Evolutionary conservation across 2,888 invertebrate species (phyloP).

Genomic region (Sclerodermus sp.): DNA sequence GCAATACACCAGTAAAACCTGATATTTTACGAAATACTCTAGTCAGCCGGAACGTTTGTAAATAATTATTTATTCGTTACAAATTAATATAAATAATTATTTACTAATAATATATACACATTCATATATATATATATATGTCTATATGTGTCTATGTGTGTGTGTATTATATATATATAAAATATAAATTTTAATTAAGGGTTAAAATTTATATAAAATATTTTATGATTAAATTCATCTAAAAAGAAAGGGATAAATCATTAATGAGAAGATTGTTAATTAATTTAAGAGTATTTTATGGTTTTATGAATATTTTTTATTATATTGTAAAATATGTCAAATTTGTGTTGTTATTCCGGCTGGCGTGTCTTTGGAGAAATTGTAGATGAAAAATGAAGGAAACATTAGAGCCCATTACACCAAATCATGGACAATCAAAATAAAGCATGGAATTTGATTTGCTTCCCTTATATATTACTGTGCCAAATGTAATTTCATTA

Average conservation of each 20-base stretch:
- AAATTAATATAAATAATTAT: background rate
- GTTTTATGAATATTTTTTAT: background rate
- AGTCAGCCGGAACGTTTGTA: constrained; percentile 29
- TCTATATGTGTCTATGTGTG: too few species aligned
- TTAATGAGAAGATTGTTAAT: background rate
- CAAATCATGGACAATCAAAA: constrained; percentile 55
- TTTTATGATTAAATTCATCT: too few species aligned
- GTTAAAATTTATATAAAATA: too few species aligned
- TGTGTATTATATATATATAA: too few species aligned
- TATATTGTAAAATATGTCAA: background rate
- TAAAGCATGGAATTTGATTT: constrained; percentile 43
- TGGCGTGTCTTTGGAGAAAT: background rate
- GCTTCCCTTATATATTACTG: constrained; percentile 49
- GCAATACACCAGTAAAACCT: constrained; percentile 52
- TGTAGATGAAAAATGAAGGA: background rate
- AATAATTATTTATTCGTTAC: background rate
- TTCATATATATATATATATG: too few species aligned
- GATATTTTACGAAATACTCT: constrained; percentile 51
- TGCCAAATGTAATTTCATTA: constrained; percentile 40
- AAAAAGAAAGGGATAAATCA: too few species aligned
- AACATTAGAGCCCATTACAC: constrained; percentile 23
- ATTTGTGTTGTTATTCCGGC: background rate
- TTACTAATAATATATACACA: too few species aligned
- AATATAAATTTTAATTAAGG: too few species aligned
- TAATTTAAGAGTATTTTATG: background rate